A percentile compares a stretch with the other conserved stretches of the same genome.
Conservation (phyloP, 2,797 vertebrate genomes). For the Toxotes lorentzi region DNA sequence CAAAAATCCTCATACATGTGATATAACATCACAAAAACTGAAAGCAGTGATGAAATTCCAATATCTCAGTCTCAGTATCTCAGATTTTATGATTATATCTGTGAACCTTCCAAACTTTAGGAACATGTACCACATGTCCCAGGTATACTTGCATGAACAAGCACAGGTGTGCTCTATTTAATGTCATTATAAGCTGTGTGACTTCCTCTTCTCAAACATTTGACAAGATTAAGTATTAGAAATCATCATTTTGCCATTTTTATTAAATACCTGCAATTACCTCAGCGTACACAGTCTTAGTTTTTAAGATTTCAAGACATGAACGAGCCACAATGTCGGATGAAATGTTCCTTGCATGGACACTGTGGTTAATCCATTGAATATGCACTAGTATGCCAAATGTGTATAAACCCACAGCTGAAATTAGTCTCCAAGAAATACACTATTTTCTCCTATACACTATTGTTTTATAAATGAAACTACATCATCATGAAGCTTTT, state of each 20-base stretch:
- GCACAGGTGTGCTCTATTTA: constrained; percentile 7
- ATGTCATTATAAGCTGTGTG: background rate
- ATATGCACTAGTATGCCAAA: no score
- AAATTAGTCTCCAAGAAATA: background rate
- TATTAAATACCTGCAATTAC: background rate
- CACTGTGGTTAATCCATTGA: no score
- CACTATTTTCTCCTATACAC: background rate
- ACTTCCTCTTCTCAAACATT: background rate
- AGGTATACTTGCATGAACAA: background rate
- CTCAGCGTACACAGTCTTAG: background rate
- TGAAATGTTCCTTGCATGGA: background rate
- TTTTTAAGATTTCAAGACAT: background rate
- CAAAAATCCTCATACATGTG: background rate
- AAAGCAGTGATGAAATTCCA: background rate
- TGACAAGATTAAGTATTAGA: no score
- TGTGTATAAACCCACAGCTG: background rate
- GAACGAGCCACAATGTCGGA: background rate
- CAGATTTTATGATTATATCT: background rate
- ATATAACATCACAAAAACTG: background rate
- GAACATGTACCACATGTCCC: constrained; percentile 1
- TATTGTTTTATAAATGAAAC: background rate
- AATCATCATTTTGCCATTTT: background rate
- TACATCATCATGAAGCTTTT: background rate
- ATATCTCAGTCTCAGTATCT: background rate
- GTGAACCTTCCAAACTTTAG: background rate